Conservation (phyloP, 1,140 invertebrate species). For the Lanistes nyassanus region DNA sequence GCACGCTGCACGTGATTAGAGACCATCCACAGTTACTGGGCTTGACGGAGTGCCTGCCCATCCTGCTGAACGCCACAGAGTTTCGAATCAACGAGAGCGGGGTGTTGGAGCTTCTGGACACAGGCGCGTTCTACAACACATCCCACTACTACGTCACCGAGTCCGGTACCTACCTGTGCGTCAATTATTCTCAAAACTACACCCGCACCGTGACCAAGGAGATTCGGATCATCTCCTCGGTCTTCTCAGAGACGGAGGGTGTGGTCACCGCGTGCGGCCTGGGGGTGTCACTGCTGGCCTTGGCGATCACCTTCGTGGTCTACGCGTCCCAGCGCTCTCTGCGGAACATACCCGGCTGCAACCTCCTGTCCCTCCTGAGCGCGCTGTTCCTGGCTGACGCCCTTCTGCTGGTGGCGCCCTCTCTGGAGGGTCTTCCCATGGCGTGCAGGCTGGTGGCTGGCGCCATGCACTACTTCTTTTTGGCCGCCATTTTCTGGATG, state of each 20-base stretch:
- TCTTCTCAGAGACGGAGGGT: constrained; percentile 33
- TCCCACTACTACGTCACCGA: background rate
- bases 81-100: constrained; percentile 7
- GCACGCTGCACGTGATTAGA: no score
- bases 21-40: no score
- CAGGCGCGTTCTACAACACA: background rate
- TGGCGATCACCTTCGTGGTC: constrained; percentile 54
- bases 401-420: constrained; percentile 64
- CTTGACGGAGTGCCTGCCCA: constrained; percentile 1
- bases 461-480: constrained; percentile 69
- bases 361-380: constrained; percentile 66
- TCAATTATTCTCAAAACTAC: constrained; percentile 20
- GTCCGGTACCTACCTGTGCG: background rate
- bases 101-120: constrained; percentile 1
- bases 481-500: constrained; percentile 73
- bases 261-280: constrained; percentile 43
- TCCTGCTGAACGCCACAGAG: constrained; percentile 3
- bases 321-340: constrained; percentile 64
- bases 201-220: background rate
- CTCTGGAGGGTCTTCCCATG: constrained; percentile 2
- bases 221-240: constrained; percentile 9
- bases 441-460: constrained; percentile 61
- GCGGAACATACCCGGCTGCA: constrained; percentile 69
- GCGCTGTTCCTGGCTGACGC: constrained; percentile 68
- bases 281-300: constrained; percentile 41